phyloP scores from a whole-genome alignment of 2,888 invertebrate species.

The Pseudolycoriella hygida region DNA sequence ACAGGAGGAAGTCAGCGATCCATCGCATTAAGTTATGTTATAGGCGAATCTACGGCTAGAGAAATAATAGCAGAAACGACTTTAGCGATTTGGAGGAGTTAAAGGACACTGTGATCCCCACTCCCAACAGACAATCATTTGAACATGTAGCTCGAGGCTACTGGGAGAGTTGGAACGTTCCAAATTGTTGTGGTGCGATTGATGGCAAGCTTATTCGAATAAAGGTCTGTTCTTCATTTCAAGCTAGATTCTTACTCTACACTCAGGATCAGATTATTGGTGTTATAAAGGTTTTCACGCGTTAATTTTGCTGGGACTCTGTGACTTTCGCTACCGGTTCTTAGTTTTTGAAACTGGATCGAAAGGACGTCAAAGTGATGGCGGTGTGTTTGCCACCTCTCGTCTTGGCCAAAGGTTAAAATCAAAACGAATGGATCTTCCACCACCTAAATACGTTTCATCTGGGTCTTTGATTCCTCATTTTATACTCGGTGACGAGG shows the following conservation, averaged over 20 bases:
- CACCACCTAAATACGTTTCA: background rate
- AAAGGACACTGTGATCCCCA: background rate
- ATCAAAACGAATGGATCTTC: background rate
- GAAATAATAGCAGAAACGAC: background rate
- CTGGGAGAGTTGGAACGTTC: background rate
- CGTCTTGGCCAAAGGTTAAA: background rate
- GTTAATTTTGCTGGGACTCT: constrained; percentile 1
- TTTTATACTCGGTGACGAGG: constrained; percentile 2
- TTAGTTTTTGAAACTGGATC: background rate
- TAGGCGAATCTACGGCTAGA: background rate
- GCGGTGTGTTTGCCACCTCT: background rate
- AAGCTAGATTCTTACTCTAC: background rate
- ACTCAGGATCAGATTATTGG: background rate
- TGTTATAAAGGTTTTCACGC: constrained; percentile 1
- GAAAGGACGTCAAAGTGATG: constrained; percentile 1
- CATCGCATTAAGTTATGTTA: background rate
- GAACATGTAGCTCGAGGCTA: background rate
- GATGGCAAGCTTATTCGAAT: background rate
- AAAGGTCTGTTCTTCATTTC: background rate
- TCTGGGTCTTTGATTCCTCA: background rate
- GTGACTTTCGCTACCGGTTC: constrained; percentile 4
- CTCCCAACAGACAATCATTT: no score
- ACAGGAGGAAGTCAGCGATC: background rate
- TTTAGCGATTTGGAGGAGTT: background rate
- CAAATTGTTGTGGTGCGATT: background rate